Conservation (phyloP, 1,140 invertebrate genomes). For the Drosophila sproati region DNA sequence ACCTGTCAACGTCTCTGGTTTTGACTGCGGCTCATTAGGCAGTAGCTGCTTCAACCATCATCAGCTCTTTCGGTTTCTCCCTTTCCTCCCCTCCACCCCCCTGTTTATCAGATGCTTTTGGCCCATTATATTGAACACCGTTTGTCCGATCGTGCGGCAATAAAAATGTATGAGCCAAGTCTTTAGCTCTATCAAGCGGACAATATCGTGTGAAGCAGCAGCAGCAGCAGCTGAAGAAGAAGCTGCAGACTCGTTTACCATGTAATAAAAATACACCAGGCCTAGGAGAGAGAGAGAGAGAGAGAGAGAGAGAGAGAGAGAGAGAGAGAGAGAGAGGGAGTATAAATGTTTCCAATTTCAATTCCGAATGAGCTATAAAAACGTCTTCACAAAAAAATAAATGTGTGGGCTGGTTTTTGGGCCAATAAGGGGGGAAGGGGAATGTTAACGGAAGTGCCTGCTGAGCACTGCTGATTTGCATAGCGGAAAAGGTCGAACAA, state of each 20-base stretch:
- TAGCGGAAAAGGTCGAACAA: slow-evolving; percentile 45
- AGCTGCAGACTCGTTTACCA: slow-evolving; percentile 40
- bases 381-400: background rate
- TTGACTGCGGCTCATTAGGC: slow-evolving; percentile 36
- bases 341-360: slow-evolving; percentile 48
- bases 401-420: background rate
- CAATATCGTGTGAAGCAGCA: slow-evolving; percentile 76
- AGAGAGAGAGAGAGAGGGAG: background rate
- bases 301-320: background rate
- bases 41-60: slow-evolving; percentile 23
- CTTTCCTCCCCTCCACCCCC: background rate
- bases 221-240: slow-evolving; percentile 19
- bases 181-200: slow-evolving; percentile 60
- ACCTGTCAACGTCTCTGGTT: slow-evolving; percentile 33
- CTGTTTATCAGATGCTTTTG: slow-evolving; percentile 10
- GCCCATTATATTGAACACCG: slow-evolving; percentile 75
- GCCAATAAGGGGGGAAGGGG: background rate
- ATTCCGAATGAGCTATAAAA: slow-evolving; percentile 45
- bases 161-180: slow-evolving; percentile 77
- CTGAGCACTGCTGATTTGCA: slow-evolving; percentile 28
- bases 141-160: slow-evolving; percentile 76
- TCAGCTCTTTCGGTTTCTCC: background rate
- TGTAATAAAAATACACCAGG: slow-evolving; percentile 42
- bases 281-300: no score
- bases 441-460: slow-evolving; percentile 19